phyloP scores from a whole-genome alignment of 2,888 invertebrate genomes.

The Koerneria pararmatus region DNA sequence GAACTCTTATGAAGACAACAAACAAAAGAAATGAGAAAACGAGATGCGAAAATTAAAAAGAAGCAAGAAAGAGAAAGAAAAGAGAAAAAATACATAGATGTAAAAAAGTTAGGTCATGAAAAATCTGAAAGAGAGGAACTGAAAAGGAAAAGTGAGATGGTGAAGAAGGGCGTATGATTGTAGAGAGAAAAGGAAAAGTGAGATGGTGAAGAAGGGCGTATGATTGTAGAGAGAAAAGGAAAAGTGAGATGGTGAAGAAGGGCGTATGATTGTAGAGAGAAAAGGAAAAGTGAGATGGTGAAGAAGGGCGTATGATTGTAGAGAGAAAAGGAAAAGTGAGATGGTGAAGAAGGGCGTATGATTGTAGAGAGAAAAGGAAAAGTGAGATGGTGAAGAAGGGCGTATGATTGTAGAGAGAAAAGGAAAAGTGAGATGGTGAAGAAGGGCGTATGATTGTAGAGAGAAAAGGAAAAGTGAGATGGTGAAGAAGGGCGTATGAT shows the following conservation, averaged over 20 bases:
- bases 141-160: background rate
- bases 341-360: too few relatives aligned
- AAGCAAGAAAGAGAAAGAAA: background rate
- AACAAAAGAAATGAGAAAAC: background rate
- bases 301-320: too few relatives aligned
- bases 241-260: background rate
- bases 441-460: background rate
- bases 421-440: background rate
- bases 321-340: too few relatives aligned
- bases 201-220: too few relatives aligned
- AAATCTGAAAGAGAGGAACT: background rate
- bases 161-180: background rate
- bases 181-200: too few relatives aligned
- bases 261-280: too few relatives aligned
- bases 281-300: too few relatives aligned
- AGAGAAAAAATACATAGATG: background rate
- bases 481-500: too few relatives aligned
- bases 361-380: too few relatives aligned
- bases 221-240: too few relatives aligned
- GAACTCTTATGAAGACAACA: too few relatives aligned
- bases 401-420: background rate
- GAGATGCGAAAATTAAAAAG: background rate
- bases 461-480: background rate
- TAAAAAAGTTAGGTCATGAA: background rate
- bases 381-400: too few relatives aligned